Conservation (phyloP, 1,140 invertebrate genomes). For the Melanaphis sacchari region DNA sequence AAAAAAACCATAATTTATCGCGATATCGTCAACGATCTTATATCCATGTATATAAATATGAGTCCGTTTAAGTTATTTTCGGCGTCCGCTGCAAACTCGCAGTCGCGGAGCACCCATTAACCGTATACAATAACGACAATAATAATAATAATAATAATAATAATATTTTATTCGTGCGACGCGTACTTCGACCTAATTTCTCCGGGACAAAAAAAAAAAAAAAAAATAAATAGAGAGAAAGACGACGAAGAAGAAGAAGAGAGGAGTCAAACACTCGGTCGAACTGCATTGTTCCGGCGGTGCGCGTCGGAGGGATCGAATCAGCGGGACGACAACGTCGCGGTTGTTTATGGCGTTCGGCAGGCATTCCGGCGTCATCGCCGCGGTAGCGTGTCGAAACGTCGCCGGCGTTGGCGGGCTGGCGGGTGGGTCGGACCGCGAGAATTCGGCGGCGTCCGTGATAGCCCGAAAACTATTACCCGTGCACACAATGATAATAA, state of each 20-base stretch:
- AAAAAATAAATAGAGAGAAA: background rate
- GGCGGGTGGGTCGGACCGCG: background rate
- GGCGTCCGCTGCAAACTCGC: background rate
- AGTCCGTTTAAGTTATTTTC: background rate
- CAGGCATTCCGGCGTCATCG: background rate
- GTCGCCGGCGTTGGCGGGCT: background rate
- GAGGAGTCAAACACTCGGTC: background rate
- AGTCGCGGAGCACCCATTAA: background rate
- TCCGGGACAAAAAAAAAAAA: background rate
- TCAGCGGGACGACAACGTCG: background rate
- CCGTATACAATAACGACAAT: background rate
- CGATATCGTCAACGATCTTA: background rate
- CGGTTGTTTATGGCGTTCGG: background rate
- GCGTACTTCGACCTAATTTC: background rate
- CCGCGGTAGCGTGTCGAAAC: conserved; percentile 4
- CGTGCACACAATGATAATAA: background rate
- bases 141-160: background rate
- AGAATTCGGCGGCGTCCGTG: background rate
- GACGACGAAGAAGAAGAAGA: background rate
- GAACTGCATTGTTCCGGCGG: background rate
- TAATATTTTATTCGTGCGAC: background rate
- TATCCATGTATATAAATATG: background rate
- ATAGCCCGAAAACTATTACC: background rate
- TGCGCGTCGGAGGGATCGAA: background rate
- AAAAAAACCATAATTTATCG: background rate